A percentile compares a stretch with the other conserved stretches of the same genome.
Evolutionary conservation across 2,888 invertebrate species (phyloP).

Genomic region (Platycnemis pennipes): DNA sequence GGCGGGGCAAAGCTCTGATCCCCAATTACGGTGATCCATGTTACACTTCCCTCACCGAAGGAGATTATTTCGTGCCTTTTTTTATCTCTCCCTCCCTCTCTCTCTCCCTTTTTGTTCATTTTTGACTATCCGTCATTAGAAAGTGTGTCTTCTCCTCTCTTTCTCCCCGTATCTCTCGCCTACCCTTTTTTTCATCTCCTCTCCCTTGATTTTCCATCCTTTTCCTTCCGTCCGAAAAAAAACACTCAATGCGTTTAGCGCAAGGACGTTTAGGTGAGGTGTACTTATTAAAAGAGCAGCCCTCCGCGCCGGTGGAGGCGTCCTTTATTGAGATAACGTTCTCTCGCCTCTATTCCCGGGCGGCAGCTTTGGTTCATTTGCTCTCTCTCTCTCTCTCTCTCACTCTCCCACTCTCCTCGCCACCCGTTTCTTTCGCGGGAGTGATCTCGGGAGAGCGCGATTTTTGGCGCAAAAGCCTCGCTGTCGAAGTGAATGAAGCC

Average conservation of each 20-base stretch:
- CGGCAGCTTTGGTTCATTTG: slow-evolving; percentile 7
- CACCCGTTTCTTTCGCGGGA: not conserved
- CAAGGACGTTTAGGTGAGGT: not conserved
- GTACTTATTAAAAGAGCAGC: not conserved
- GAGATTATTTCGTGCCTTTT: not conserved
- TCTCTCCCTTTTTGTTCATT: not conserved
- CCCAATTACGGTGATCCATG: slow-evolving; percentile 65
- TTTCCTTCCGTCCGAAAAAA: not conserved
- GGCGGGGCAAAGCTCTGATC: slow-evolving; percentile 54
- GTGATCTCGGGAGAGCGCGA: not conserved
- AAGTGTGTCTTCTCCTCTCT: not conserved
- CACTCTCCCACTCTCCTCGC: not conserved
- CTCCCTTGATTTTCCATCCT: not conserved
- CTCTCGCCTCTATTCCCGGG: not conserved
- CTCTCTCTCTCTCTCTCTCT: not conserved
- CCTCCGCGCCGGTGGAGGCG: not conserved
- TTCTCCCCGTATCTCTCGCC: not conserved
- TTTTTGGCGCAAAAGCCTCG: not conserved
- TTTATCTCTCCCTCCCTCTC: not conserved
- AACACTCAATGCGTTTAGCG: slow-evolving; percentile 3
- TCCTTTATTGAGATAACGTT: not conserved
- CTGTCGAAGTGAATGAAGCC: not conserved
- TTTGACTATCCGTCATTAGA: slow-evolving; percentile 55
- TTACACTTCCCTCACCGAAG: slow-evolving; percentile 60
- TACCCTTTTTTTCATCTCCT: not conserved